Evolutionary conservation across 2,888 invertebrate species (phyloP), one percentile per base, ranked within the genome.

Genomic region (Heliconius charithonia): DNA sequence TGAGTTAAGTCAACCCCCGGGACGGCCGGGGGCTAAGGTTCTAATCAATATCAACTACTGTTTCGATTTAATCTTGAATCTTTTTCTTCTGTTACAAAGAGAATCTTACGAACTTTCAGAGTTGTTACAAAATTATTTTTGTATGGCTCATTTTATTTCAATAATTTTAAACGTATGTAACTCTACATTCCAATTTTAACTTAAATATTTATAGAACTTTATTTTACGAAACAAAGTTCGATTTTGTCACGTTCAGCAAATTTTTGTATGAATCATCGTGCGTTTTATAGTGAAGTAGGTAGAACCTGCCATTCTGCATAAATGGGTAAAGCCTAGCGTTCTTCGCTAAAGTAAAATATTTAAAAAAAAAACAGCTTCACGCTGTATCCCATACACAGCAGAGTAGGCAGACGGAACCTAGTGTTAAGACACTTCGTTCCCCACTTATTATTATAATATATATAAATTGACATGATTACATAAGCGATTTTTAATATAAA

Each of bases 1-100:
- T 90, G 83, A 92, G 90, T 94, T 93, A 93, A 90, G 85, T 87
- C 89, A 87, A 87, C 90, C 90, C 89, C 82, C 74, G 88, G 87
- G 89, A 88, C 88, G 78, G 85, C 84, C 79, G 83, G 84, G 83
- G 85, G 86, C 82, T 19, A 2, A 51, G 51, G 19, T 85, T 80
- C 86, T 87, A 90, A 92, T 93, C 91, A 90, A 93, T 93, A 91
- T 88, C 87, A 87, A 89, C 85, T 85, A 81, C 84, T 84, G 83
- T 83, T 80, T 86, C 82, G 78, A 85, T 86, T 86, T 87, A 85
- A 84, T 81, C 82, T 83, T 81, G 74, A 71, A 37, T 72, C 73
- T 80, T 81, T 78, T 71, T 84, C 81, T 81, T 72, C n/a, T 62
- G 22, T 45, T 67, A 45, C 59, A 62, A 73, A 63, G 25, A 73